Base-by-base conservation (phyloP, 2,888 invertebrate species). In the Protodeltote pygarga region DNA sequence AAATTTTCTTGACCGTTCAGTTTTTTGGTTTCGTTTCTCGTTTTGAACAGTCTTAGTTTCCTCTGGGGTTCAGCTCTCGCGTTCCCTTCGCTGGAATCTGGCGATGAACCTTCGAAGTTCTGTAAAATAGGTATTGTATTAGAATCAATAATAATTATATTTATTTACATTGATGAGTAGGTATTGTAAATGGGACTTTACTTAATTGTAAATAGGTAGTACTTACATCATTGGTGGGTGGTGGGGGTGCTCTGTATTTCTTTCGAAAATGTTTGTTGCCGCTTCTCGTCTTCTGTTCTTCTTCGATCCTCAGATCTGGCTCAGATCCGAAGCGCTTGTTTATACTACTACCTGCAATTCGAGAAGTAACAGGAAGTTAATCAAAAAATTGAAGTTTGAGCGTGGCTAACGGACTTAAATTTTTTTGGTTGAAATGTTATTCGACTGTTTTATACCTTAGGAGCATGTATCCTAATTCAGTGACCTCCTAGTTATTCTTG, bases 161-260 rank as follows among this genome's bases (percentile, higher is more conserved):
- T 29, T 5, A 5, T 17, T 1, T 3, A 31, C n/a, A 3, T n/a
- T 11, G n/a, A n/a, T n/a, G n/a, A n/a, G n/a, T n/a, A n/a, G n/a
- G n/a, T n/a, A n/a, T n/a, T n/a, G n/a, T n/a, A n/a, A n/a, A n/a
- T n/a, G n/a, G n/a, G n/a, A n/a, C n/a, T n/a, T n/a, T n/a, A n/a
- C n/a, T n/a, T n/a, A n/a, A n/a, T 4, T 14, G 10, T 31, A 9
- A 14, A 3, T 31, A 21, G n/a, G 5, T 14, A 13, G 9, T 38
- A 75, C 88, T 88, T 79, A 93, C 87, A 59, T 89, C 81, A 73
- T 81, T 75, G 25, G 69, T 76, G 47, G 88, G 92, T 41, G 95
- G 95, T 48, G 94, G 93, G 10, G 96, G 96, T 2, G 96, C 96
- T 89, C 94, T 94, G 77, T 96, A 96, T 83, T 96, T 96, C 79